Evolutionary conservation across 2,113 vertebrate genomes (phyloP).

Genomic region (Nesogale talazaci): DNA sequence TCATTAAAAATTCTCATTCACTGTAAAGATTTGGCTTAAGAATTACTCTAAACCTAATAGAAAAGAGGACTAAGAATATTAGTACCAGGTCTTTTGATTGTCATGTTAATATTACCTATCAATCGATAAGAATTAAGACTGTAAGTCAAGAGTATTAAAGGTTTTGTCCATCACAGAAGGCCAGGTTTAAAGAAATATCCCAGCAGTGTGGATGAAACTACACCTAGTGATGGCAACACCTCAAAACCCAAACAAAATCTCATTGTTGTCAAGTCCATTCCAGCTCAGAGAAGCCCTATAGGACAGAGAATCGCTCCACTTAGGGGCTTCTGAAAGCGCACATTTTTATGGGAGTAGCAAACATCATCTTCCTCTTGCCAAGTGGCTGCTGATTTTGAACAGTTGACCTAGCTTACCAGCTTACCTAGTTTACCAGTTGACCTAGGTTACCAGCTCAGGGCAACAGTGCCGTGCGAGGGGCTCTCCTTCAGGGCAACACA

Average conservation of each 20-base stretch:
- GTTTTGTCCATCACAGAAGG: background rate
- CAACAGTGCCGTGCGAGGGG: no score
- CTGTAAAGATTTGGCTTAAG: constrained; percentile 56
- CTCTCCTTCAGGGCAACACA: background rate
- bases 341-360: no score
- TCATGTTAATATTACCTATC: constrained; percentile 50
- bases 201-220: background rate
- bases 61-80: constrained; percentile 34
- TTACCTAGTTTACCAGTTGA: no score
- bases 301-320: no score
- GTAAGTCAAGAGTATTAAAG: background rate
- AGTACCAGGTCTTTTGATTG: constrained; percentile 35
- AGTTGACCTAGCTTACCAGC: no score
- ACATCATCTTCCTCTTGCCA: no score
- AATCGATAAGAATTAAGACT: constrained; percentile 47
- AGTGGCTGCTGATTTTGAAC: no score
- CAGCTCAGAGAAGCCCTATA: no score
- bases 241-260: no score
- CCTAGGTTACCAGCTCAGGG: no score
- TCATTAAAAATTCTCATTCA: constrained; percentile 54
- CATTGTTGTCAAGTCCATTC: no score
- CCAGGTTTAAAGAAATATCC: constrained; percentile 21
- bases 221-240: background rate
- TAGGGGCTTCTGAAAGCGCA: no score
- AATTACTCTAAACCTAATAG: constrained; percentile 38